Evolutionary conservation across 2,113 vertebrate species (phyloP), one percentile per base, ranked within the genome.

Genomic region (Apodemus sylvaticus): DNA sequence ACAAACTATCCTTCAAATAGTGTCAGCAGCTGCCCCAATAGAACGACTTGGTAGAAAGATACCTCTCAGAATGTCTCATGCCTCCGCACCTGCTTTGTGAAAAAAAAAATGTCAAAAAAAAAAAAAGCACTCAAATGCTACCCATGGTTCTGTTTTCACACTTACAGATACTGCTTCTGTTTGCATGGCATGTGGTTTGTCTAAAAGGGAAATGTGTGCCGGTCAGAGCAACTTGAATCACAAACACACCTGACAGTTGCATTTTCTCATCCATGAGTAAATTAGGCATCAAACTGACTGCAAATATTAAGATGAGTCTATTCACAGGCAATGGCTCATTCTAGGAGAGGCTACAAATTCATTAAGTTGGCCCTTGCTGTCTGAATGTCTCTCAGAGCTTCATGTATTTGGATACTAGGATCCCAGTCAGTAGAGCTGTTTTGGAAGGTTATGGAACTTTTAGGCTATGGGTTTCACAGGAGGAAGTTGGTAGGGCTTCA

Each of bases 251-350:
- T 55, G 66, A 31, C 31, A 66, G 17, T 78, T 88, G 6, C 87
- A 39, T 53, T 93, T 93, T 90, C 76, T 31, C 26, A 60, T 73
- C 62, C 45, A 34, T 82, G 17, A 78, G 76, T 60, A 78, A 66
- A 83, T 71, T 78, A n/a, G 62, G 34, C 58, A 73, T 76, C 42
- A 48, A 42, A 36, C 78, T 70, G 14, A 36, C 14, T 82, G 66
- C 16, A 89, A 82, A 77, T 13, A 89, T 74, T 92, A 86, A 92
- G 55, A 82, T 86, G 16, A 85, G 4, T 91, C 73, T 91, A 9
- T 77, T 92, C 11, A 36, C 89, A 26, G 4, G 8, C 53, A 20
- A 83, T 42, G n/a, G 55, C 17, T 71, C 64, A 83, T 70, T 70
- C 60, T 81, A 6, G 45, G 14, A 76, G 24, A 11, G 8, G 48